Conservation (phyloP, 1,140 invertebrate genomes). For the Drosophila pandora region DNA sequence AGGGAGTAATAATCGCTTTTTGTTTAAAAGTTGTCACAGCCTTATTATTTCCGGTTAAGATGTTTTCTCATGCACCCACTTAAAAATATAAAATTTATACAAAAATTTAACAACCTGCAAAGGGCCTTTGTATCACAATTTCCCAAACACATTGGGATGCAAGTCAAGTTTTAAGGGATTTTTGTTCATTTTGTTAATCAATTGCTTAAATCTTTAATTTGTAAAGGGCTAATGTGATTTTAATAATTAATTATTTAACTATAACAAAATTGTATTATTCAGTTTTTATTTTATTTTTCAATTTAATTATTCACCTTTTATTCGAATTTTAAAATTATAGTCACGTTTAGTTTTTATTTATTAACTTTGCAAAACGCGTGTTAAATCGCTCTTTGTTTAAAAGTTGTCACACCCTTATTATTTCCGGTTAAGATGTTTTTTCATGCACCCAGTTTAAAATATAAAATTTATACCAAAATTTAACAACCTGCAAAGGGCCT, state of each 20-base stretch:
- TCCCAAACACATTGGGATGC: constrained; percentile 1
- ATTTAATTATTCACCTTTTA: neutral
- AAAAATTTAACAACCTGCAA: neutral
- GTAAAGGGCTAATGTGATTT: neutral
- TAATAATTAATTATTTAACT: neutral
- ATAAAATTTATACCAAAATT: neutral
- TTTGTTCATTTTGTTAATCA: too few species aligned
- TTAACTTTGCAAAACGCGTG: constrained; percentile 16
- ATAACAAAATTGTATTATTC: neutral
- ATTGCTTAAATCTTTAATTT: too few species aligned
- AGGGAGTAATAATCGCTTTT: constrained; percentile 7
- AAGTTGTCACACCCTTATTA: constrained; percentile 5
- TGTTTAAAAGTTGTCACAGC: constrained; percentile 1
- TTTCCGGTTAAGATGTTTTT: constrained; percentile 11
- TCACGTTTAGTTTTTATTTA: constrained; percentile 19
- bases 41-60: constrained; percentile 19
- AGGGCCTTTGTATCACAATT: constrained; percentile 5
- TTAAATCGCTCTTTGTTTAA: constrained; percentile 3
- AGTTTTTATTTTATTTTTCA: neutral
- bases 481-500: neutral
- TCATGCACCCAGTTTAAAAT: neutral
- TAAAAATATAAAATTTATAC: neutral
- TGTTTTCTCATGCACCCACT: neutral
- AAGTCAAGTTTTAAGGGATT: neutral
- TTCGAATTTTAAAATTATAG: constrained; percentile 6